Base-by-base conservation (phyloP, 1,140 invertebrate genomes). In the Zaprionus ornatus region DNA sequence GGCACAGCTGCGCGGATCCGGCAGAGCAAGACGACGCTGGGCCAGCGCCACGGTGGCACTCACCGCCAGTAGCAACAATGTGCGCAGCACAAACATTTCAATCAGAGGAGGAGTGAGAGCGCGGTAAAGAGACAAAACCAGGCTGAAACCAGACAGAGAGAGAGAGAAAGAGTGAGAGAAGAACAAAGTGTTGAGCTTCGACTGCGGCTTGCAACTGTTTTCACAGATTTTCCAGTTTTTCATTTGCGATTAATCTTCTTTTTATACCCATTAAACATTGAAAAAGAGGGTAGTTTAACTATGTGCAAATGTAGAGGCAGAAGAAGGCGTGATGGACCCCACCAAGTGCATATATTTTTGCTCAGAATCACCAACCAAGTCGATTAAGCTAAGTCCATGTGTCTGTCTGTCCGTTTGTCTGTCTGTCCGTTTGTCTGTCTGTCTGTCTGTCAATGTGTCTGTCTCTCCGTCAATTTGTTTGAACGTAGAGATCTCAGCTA, bases 1-100 rank as follows among this genome's bases (percentile, higher is more conserved):
- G 59, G 96, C 95, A 93, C 97, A 98, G 92, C 96, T 97, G 90
- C 96, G 95, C 40, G 97, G 96, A 94, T 98, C 97, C 52, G 97
- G 97, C 77, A 98, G 93, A 27, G 97, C 97, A 57, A 98, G 94
- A 76, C 97, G 94, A 79, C 97, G 95, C 93, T 98, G 97, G 61
- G 96, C 97, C 70, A 95, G 93, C 50, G 95, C 95, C 65, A 95
- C 93, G 55, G 95, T 95, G 48, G 95, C 94, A 86, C 95, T 94
- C 80, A 96, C 90, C 25, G 96, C 93, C 82, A 97, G 93, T 82
- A 97, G 93, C 74, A 93, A 91, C 64, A 94, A 80, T 42, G 90
- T 88, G 61, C 91, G 91, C 63, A 92, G 73, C 77, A 91, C 79
- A 74, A 79, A 91, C 91, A 92, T 82, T 15, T 59, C 74, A 48